These are phyloP conservation scores for Oasisia sp. DNA, from an alignment of 2,888 invertebrate genomes.

Conservation along the genomic window DNA sequence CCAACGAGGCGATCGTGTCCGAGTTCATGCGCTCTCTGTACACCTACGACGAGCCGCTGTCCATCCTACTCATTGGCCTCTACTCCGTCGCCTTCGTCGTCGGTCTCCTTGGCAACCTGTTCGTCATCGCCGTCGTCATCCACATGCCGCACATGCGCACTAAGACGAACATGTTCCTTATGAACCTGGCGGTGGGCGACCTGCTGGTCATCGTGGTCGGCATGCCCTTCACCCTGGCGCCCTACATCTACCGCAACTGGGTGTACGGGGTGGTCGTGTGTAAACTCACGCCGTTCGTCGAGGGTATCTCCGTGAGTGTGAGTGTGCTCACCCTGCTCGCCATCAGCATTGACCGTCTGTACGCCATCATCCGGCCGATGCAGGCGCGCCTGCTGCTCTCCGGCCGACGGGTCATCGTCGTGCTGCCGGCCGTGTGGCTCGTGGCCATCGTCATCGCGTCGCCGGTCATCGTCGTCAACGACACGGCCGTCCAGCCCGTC, in stretches of 20 bases:
- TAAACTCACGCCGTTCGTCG: constrained; percentile 50
- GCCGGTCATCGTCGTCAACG: constrained; percentile 50
- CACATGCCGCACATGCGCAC: constrained; percentile 52
- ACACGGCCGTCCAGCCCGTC: constrained; percentile 41
- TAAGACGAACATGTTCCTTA: constrained; percentile 44
- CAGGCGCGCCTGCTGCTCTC: constrained; percentile 50
- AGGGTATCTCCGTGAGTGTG: constrained; percentile 52
- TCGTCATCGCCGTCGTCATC: constrained; percentile 50
- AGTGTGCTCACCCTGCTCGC: constrained; percentile 50
- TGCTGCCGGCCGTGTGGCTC: constrained; percentile 49
- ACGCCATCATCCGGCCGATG: constrained; percentile 49
- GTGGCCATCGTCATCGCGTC: constrained; percentile 46
- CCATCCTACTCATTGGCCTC: constrained; percentile 47
- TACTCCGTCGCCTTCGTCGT: constrained; percentile 48
- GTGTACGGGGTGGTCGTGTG: constrained; percentile 50
- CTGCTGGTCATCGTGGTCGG: constrained; percentile 52
- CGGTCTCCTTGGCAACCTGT: constrained; percentile 50
- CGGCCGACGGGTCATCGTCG: constrained; percentile 44
- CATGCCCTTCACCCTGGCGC: constrained; percentile 52
- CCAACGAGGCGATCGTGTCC: not conserved
- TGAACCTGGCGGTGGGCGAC: constrained; percentile 47
- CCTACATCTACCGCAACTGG: constrained; percentile 50
- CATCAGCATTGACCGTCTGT: constrained; percentile 52
- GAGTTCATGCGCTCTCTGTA: constrained; percentile 27
- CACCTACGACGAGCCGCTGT: constrained; percentile 42